phyloP scores from a whole-genome alignment of 23 tunicate species.

The Aplidium turbinatum region DNA sequence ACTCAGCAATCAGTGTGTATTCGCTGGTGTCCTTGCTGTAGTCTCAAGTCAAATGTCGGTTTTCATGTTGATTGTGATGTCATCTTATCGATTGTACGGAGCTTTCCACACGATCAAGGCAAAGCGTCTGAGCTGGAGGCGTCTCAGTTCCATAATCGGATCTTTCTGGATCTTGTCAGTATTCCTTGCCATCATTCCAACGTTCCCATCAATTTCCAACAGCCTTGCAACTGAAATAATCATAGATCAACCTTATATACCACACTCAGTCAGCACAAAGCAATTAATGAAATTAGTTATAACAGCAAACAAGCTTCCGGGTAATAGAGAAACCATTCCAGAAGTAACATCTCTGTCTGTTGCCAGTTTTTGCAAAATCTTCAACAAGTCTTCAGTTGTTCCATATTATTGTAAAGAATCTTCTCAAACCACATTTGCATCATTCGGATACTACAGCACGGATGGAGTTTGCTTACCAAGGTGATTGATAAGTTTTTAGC shows the following conservation, averaged over 20 bases:
- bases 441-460: conserved; percentile 55
- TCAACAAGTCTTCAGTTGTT: background rate
- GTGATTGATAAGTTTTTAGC: conserved; percentile 13
- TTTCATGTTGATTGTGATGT: conserved; percentile 62
- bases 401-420: conserved; percentile 16
- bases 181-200: conserved; percentile 38
- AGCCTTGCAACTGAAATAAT: background rate
- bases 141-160: conserved; percentile 14
- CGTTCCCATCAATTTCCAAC: background rate
- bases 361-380: conserved; percentile 4
- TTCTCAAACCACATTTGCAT: background rate
- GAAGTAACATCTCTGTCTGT: background rate
- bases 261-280: background rate
- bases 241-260: conserved; percentile 28
- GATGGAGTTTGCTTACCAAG: conserved; percentile 80
- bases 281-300: background rate
- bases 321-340: background rate
- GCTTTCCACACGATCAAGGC: conserved; percentile 48
- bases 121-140: conserved; percentile 24
- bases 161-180: conserved; percentile 46
- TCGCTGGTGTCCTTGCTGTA: conserved; percentile 50
- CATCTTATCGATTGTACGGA: conserved; percentile 58
- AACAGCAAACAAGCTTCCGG: conserved; percentile 8
- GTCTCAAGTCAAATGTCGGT: conserved; percentile 69
- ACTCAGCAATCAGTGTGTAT: conserved; percentile 34